Evolutionary conservation across 2,113 vertebrate genomes (phyloP).

Genomic region (Hypocryptadius cinnamomeus): DNA sequence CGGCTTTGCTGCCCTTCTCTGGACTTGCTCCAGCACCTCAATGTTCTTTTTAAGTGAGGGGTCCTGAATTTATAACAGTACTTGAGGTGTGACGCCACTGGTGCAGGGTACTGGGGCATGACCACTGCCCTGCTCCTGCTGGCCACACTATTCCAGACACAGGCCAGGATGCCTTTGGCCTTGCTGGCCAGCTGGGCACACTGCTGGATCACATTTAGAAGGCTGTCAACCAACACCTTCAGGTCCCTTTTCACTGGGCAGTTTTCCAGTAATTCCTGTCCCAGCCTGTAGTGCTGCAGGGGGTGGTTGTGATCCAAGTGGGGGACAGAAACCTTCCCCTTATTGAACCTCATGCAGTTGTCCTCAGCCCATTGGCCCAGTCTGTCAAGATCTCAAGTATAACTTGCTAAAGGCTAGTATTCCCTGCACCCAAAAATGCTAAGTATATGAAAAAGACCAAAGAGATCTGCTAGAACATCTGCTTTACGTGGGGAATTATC

Average conservation of each 20-base stretch:
- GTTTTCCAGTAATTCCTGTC: not conserved
- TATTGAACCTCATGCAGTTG: not conserved
- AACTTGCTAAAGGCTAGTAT: not conserved
- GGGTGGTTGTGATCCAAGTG: no score
- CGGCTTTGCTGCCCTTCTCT: not conserved
- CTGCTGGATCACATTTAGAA: not conserved
- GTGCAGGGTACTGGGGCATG: not conserved
- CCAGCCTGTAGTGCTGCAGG: not conserved
- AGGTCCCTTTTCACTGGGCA: not conserved
- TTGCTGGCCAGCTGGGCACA: not conserved
- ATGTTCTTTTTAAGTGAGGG: not conserved
- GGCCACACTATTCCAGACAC: not conserved
- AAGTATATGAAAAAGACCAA: not conserved
- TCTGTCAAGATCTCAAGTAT: not conserved
- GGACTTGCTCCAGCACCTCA: not conserved
- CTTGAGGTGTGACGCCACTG: rapidly evolving
- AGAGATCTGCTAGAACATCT: not conserved
- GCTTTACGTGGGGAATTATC: not conserved
- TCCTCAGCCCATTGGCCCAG: not conserved
- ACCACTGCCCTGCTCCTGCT: not conserved
- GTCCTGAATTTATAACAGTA: not conserved
- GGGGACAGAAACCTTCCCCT: not conserved
- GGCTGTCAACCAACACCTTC: not conserved
- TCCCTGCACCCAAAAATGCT: not conserved
- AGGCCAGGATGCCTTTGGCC: not conserved